Percentiles rank a stretch among this genome's conserved stretches.
Evolutionary conservation across 2,113 vertebrate genomes (phyloP).

Genomic region (Hepsetus odoe): DNA sequence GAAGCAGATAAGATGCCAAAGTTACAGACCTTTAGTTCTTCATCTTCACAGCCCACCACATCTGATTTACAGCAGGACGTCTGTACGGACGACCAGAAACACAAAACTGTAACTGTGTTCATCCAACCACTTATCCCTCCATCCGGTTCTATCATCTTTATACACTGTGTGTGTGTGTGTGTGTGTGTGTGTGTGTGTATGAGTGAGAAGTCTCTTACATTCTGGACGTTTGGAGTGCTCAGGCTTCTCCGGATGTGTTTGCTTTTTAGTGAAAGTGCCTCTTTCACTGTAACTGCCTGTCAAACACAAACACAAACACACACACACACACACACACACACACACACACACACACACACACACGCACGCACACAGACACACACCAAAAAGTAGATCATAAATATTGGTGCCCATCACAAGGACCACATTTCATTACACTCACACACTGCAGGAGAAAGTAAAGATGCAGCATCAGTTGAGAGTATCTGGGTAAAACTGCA

Average conservation of each 20-base stretch:
- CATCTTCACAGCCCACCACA: conserved; percentile 85
- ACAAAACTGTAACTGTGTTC: neutral
- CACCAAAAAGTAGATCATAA: neutral
- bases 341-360: neutral
- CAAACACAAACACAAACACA: conserved; percentile 20
- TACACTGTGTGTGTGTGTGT: neutral
- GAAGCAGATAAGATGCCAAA: neutral
- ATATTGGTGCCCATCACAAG: neutral
- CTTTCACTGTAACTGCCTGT: conserved; percentile 93
- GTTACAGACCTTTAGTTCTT: conserved; percentile 75
- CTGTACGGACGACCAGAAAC: too few relatives aligned
- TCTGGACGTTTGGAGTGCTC: conserved; percentile 92
- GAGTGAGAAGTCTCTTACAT: conserved; percentile 74
- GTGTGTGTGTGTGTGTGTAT: conserved; percentile 23
- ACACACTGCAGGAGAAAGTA: too few relatives aligned
- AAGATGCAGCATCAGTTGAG: too few relatives aligned
- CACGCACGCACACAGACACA: neutral
- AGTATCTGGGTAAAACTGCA: too few relatives aligned
- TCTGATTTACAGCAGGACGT: conserved; percentile 87
- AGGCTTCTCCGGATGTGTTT: conserved; percentile 91
- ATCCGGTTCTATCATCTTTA: neutral
- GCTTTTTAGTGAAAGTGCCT: conserved; percentile 85
- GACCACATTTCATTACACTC: neutral
- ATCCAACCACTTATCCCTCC: neutral
- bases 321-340: conserved; percentile 30